A percentile compares a stretch with the other conserved stretches of the same genome.
phyloP scores from a whole-genome alignment of 2,888 invertebrate genomes.

The Tachystola acroxantha region DNA sequence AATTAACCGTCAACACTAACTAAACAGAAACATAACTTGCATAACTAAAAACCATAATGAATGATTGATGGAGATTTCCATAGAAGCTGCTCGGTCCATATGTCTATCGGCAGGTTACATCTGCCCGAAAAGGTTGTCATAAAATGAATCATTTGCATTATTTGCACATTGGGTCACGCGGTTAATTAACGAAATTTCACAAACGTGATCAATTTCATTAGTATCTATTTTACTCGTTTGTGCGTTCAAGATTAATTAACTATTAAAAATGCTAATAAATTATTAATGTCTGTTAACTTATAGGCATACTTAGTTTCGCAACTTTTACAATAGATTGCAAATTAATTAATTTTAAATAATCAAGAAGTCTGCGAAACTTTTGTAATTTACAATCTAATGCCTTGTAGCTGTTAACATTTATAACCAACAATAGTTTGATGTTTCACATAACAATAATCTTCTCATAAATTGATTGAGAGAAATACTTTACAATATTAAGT shows the following conservation, averaged over 20 bases:
- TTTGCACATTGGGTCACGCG: constrained; percentile 2
- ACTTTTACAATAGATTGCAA: no score
- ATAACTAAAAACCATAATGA: background rate
- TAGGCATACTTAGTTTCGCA: no score
- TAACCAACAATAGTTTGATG: background rate
- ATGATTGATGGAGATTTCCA: background rate
- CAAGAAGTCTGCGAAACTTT: no score
- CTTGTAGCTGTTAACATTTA: no score
- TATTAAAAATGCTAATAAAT: background rate
- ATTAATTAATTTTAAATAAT: no score
- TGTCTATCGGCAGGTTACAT: constrained; percentile 7
- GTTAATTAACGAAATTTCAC: constrained; percentile 17
- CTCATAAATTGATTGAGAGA: background rate
- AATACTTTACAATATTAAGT: constrained; percentile 3
- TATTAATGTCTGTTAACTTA: background rate
- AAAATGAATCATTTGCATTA: constrained; percentile 15
- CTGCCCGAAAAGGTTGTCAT: constrained; percentile 12
- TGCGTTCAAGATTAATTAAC: background rate
- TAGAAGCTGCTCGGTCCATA: background rate
- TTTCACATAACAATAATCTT: background rate
- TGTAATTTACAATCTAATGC: no score
- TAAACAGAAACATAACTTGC: background rate
- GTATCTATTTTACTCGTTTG: background rate
- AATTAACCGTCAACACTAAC: background rate
- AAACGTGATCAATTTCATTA: constrained; percentile 6